Evolutionary conservation across 2,113 vertebrate species (phyloP).

Genomic region (Phrynosoma blainvillii): DNA sequence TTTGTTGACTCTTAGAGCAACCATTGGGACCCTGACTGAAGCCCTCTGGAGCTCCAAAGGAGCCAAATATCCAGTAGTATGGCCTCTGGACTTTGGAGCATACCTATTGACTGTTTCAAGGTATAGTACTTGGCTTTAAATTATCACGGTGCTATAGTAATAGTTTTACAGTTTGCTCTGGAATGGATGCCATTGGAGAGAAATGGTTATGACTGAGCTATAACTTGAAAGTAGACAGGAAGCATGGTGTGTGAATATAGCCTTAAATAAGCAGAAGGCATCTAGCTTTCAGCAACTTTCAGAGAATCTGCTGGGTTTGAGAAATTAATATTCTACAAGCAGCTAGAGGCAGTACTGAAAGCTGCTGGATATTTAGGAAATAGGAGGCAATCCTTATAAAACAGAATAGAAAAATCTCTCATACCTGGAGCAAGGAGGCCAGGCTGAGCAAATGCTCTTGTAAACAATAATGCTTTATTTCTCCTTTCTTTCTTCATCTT

Average conservation of each 20-base stretch:
- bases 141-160: background rate
- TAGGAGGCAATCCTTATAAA: background rate
- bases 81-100: no score
- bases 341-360: background rate
- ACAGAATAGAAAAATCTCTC: background rate
- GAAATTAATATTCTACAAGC: background rate
- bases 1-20: no score
- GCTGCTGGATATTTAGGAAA: background rate
- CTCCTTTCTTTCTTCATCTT: no score
- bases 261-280: no score
- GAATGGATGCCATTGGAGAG: background rate
- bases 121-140: background rate
- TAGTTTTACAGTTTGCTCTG: background rate
- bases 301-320: background rate
- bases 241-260: background rate
- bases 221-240: background rate
- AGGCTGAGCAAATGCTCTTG: background rate
- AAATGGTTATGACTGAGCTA: background rate
- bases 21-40: no score
- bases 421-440: background rate
- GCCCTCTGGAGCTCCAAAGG: no score
- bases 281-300: no score
- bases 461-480: background rate
- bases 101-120: background rate
- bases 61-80: no score